A percentile compares a stretch with the other conserved stretches of the same genome.
Evolutionary conservation across 2,113 vertebrate species (phyloP).

Genomic region (Protobothrops mucrosquamatus): DNA sequence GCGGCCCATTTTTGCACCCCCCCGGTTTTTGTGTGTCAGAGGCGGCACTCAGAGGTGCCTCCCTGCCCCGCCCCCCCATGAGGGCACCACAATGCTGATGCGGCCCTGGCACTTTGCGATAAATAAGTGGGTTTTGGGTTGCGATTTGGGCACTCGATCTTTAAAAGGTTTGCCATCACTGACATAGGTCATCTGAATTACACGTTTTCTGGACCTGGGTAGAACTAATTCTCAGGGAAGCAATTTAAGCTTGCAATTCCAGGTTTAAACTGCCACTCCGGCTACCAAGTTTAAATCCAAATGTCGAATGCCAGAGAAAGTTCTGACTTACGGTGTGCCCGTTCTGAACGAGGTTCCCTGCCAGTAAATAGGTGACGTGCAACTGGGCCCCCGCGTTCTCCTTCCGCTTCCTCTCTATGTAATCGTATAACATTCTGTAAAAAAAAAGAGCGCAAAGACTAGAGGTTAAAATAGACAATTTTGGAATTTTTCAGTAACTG

Average conservation of each 20-base stretch:
- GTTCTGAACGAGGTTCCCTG: slow-evolving; percentile 80
- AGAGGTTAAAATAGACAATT: background rate
- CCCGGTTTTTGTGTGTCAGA: too few relatives aligned
- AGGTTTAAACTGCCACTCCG: background rate
- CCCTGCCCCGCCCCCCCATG: too few relatives aligned
- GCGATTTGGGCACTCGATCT: too few relatives aligned
- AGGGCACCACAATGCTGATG: too few relatives aligned
- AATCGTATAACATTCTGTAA: slow-evolving; percentile 91
- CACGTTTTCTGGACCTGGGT: background rate
- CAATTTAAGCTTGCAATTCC: background rate
- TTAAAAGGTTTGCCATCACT: background rate
- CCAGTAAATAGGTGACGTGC: slow-evolving; percentile 90
- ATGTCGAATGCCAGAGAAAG: background rate
- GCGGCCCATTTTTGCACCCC: too few relatives aligned
- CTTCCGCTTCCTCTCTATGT: slow-evolving; percentile 88
- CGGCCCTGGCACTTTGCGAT: too few relatives aligned
- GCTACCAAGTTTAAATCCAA: background rate
- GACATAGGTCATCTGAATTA: background rate
- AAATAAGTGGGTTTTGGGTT: too few relatives aligned
- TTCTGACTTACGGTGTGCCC: slow-evolving; percentile 76
- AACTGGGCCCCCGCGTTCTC: slow-evolving; percentile 83
- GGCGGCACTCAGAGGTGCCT: too few relatives aligned
- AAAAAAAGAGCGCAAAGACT: background rate
- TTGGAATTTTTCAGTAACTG: background rate
- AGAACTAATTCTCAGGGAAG: background rate